These are phyloP conservation scores for Ormyrus labotus DNA, from an alignment of 2,888 invertebrate genomes.

Conservation along the genomic window DNA sequence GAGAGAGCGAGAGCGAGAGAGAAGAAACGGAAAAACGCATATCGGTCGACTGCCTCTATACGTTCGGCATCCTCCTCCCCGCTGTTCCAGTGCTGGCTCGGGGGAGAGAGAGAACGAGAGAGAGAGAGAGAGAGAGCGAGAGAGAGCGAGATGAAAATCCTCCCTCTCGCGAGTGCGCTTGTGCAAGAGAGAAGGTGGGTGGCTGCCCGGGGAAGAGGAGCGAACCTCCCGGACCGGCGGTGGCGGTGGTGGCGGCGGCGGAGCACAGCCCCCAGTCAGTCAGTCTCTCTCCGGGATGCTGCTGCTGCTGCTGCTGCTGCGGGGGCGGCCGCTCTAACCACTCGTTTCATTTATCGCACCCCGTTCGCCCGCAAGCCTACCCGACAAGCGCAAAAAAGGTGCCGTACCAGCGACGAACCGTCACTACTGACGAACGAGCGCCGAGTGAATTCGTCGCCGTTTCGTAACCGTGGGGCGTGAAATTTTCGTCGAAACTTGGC, in stretches of 20 bases:
- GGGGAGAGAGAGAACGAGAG: slow-evolving; percentile 1
- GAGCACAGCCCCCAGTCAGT: slow-evolving; percentile 51
- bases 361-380: not conserved
- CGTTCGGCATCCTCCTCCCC: not conserved
- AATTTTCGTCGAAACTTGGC: too few relatives aligned
- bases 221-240: slow-evolving; percentile 49
- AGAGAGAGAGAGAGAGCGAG: not conserved
- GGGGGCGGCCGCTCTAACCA: slow-evolving; percentile 33
- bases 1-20: not conserved
- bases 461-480: too few relatives aligned
- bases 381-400: not conserved
- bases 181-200: slow-evolving; percentile 70
- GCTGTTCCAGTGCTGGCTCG: too few relatives aligned
- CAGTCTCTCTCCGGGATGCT: slow-evolving; percentile 55
- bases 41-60: not conserved
- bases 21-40: slow-evolving; percentile 21
- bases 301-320: slow-evolving; percentile 37
- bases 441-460: too few relatives aligned
- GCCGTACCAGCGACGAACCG: slow-evolving; percentile 17
- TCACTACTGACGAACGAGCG: slow-evolving; percentile 21
- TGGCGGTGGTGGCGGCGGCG: slow-evolving; percentile 5
- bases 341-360: not conserved
- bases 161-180: slow-evolving; percentile 67
- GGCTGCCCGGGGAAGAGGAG: slow-evolving; percentile 67
- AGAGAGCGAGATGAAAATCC: slow-evolving; percentile 9